Base-by-base conservation (phyloP, 1,140 invertebrate species). In the Drosophila nigromelanica region DNA sequence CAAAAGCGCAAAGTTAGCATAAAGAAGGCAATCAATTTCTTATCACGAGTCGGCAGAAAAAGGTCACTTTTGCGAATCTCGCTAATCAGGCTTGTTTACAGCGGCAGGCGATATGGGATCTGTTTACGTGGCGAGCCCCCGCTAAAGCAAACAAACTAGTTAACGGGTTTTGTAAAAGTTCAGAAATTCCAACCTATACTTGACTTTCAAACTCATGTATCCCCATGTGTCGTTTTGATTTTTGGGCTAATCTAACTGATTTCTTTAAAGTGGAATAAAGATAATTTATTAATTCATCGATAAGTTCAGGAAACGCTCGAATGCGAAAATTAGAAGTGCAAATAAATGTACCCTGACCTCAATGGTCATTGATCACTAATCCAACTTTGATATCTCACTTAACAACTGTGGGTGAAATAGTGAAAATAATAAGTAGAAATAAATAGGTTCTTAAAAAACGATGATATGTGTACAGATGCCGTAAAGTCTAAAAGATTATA, bases 171-270 rank as follows among this genome's bases (percentile, higher is more conserved):
- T 27, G 24, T 6, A 39, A 74, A 60, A 76, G 75, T 47, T 59
- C 63, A 79, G 56, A 52, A 55, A 58, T 10, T 27, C 51, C 12
- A 12, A 40, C 83, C 79, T 76, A 37, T 35, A 79, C 47, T 78
- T 87, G 82, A 89, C 78, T 82, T 87, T 87, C 75, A 86, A 81
- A 78, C 78, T 67, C 55, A 56, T 24, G 52, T 58, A 52, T 64
- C 30, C 42, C 21, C 35, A 71, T 45, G 27, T 78, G 60, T 63
- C 6, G 56, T 47, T 48, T 21, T 21, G 11, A 35, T 27, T 43
- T 35, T 24, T 37, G 58, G 43, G 10, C 45, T 67, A 67, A 72
- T 66, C 62, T 33, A 15, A 24, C 11, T 39, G 18, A 33, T 2
- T 51, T 58, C 14, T 30, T 30, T 33, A 4, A 27, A 56, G 39